Evolutionary conservation across 2,113 vertebrate genomes (phyloP), one percentile per base, ranked within the genome.

Genomic region (Chloroceryle aenea): DNA sequence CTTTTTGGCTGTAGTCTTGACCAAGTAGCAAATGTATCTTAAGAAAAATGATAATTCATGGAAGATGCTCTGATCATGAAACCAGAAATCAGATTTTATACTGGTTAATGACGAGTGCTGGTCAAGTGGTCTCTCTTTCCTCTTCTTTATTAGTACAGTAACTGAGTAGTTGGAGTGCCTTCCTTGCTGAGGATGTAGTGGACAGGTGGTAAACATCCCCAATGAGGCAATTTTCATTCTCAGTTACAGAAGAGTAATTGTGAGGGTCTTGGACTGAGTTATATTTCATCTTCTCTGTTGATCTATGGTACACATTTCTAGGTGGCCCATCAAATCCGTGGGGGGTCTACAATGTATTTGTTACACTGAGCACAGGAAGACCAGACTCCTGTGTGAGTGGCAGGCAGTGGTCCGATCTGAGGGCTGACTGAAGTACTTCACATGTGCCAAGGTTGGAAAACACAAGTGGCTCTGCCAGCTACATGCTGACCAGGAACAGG

Each of bases 221-320:
- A 36, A 22, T 2, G 34, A 81, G 56, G 26, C 52, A 63, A 4
- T 68, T 89, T 78, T 59, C 38, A 4, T 20, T 69, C 19, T 58
- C 21, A 50, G 13, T 61, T 85, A 21, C 2, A 3, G 53, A 29
- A 53, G 19, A 22, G 22, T 42, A 13, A 32, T 45, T 34, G 7
- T 36, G 38, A 74, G 25, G 14, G 23, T 73, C 34, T 88, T 11
- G 1, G 12, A 34, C 40, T 4, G 23, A 52, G 43, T 20, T 43
- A 21, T 2, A 1, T 77, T 87, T 79, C 0, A 1, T 52, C 9
- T 56, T 89, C 34, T 74, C 18, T 0, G 0, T 45, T 2, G 3
- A 42, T 71, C 34, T 42, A 0, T 32, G 13, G 17, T 38, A 42
- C 4, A 0, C 1, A 0, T 53, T 66, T 20, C 9, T 66, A 59